phyloP scores from a whole-genome alignment of 2,888 invertebrate genomes.

The Lithophane socia region DNA sequence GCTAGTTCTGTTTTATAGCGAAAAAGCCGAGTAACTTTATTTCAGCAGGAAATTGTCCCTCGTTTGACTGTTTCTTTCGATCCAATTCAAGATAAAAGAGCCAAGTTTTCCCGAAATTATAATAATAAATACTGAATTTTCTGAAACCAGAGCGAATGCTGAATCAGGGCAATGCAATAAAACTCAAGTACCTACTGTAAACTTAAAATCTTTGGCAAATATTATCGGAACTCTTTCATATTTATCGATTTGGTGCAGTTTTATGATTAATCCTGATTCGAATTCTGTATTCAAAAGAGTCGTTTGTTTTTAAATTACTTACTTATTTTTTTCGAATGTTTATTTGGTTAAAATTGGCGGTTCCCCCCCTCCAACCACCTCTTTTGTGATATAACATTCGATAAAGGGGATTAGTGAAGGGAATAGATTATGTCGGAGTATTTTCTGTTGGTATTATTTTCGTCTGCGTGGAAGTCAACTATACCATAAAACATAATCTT shows the following conservation, averaged over 20 bases:
- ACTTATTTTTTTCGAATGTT: not conserved
- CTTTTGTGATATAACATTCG: not conserved
- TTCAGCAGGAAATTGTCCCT: not conserved
- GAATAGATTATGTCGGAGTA: not conserved
- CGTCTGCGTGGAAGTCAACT: not conserved
- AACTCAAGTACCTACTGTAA: conserved; percentile 39
- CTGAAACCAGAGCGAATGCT: conserved; percentile 21
- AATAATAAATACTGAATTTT: conserved; percentile 46
- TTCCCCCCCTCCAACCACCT: not conserved
- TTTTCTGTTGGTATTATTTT: not conserved
- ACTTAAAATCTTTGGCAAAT: conserved; percentile 51
- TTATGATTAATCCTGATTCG: conserved; percentile 19
- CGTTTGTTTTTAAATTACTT: conserved; percentile 18
- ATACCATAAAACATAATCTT: not conserved
- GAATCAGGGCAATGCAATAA: conserved; percentile 51
- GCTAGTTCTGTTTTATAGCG: not conserved
- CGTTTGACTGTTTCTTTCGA: conserved; percentile 7
- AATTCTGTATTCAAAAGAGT: conserved; percentile 5
- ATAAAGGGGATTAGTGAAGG: not conserved
- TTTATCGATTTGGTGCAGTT: conserved; percentile 41
- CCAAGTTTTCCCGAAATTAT: conserved; percentile 49
- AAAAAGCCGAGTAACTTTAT: not conserved
- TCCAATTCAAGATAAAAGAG: conserved; percentile 43
- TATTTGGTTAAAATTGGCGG: not conserved
- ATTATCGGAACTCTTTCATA: conserved; percentile 31